Evolutionary conservation across 2,888 invertebrate species (phyloP).

Genomic region (Rhopalosiphum nymphaeae): DNA sequence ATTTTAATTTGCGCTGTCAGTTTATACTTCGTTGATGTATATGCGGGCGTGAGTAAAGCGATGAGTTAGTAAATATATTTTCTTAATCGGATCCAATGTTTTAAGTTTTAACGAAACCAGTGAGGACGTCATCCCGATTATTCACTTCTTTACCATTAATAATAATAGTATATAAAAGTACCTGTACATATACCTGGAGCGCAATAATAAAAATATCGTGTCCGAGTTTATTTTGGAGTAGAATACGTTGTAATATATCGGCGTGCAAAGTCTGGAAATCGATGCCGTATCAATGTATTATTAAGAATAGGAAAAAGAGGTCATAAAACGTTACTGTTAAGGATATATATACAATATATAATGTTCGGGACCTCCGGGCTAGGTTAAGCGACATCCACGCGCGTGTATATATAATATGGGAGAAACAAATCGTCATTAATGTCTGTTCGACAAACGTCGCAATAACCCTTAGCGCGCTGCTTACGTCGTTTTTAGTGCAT

Average conservation of each 20-base stretch:
- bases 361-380: not conserved
- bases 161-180: not conserved
- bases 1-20: not conserved
- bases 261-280: not conserved
- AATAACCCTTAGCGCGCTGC: slow-evolving; percentile 10
- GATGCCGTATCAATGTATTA: slow-evolving; percentile 7
- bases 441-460: slow-evolving; percentile 27
- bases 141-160: not conserved
- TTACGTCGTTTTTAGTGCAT: not conserved
- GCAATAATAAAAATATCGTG: not conserved
- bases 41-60: too few species aligned
- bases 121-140: not conserved
- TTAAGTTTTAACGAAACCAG: not conserved
- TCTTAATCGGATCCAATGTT: not conserved
- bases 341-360: not conserved
- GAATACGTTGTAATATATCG: not conserved
- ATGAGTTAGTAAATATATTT: not conserved
- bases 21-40: not conserved
- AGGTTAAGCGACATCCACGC: not conserved
- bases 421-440: slow-evolving; percentile 16
- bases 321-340: not conserved
- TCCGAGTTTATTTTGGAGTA: not conserved
- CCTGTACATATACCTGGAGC: not conserved
- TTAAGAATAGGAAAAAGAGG: not conserved
- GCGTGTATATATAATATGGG: not conserved